Conservation (phyloP, 2,113 vertebrate species). For the Anas platyrhynchos region DNA sequence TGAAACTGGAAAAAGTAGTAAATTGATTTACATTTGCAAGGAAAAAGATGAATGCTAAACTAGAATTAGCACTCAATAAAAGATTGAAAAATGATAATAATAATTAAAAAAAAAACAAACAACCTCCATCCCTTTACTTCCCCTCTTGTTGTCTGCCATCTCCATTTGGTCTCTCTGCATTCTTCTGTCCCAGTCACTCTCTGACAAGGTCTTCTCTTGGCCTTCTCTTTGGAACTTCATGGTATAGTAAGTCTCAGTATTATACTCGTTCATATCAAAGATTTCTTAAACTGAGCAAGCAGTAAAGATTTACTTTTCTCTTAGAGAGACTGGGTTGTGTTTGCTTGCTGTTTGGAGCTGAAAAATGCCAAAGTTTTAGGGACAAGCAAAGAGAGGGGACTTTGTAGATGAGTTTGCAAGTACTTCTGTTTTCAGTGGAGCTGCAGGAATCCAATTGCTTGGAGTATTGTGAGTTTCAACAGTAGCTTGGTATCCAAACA, state of each 20-base stretch:
- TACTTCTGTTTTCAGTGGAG: neutral
- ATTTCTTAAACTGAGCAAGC: slow-evolving; percentile 25
- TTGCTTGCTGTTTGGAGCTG: neutral
- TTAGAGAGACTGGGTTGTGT: slow-evolving; percentile 22
- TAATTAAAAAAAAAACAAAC: too few species aligned
- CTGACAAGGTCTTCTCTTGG: neutral
- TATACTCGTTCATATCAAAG: neutral
- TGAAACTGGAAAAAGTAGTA: neutral
- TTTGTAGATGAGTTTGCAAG: slow-evolving; percentile 12
- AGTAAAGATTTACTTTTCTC: slow-evolving; percentile 33
- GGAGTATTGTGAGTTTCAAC: neutral
- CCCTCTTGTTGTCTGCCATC: neutral
- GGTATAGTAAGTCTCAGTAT: neutral
- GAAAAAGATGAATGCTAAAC: neutral
- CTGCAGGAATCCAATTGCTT: neutral
- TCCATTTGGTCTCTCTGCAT: neutral
- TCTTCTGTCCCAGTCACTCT: neutral
- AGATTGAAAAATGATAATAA: neutral
- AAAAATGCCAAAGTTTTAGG: neutral
- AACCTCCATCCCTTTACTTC: neutral
- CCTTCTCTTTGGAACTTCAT: neutral
- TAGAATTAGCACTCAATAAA: neutral
- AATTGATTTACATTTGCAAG: neutral
- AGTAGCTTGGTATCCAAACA: slow-evolving; percentile 12
- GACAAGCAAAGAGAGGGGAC: slow-evolving; percentile 39